phyloP scores from a whole-genome alignment of 1,140 invertebrate genomes.

The Anastrepha obliqua region DNA sequence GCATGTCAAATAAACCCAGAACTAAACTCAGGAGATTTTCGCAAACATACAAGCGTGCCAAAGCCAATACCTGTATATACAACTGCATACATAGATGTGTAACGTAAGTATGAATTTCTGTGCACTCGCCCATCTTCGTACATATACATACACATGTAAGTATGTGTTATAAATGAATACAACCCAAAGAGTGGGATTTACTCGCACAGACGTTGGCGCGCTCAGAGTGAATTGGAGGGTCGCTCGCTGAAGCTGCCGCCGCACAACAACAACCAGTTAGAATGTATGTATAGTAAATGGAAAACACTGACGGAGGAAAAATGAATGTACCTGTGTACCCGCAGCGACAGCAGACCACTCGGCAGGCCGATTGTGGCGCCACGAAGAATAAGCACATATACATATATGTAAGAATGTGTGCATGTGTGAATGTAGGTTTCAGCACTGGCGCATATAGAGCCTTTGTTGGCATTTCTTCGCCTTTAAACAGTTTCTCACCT shows the following conservation, averaged over 20 bases:
- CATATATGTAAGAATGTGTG: no score
- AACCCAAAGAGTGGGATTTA: neutral
- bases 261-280: neutral
- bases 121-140: no score
- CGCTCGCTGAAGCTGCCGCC: neutral
- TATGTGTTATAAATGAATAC: neutral
- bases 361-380: neutral
- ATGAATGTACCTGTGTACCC: neutral
- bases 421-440: neutral
- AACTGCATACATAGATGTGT: neutral
- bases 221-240: neutral
- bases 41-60: neutral
- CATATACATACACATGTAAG: neutral
- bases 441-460: neutral
- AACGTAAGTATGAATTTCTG: no score
- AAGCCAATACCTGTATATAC: no score
- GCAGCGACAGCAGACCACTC: neutral
- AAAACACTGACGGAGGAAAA: neutral
- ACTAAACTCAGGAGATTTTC: neutral
- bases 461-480: conserved; percentile 9
- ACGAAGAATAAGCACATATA: no score
- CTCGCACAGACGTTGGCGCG: neutral
- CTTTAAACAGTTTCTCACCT: neutral
- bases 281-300: neutral
- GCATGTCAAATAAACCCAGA: conserved; percentile 24